A percentile compares a stretch with the other conserved stretches of the same genome.
phyloP scores from a whole-genome alignment of 2,888 invertebrate species.

The Pocota personata region DNA sequence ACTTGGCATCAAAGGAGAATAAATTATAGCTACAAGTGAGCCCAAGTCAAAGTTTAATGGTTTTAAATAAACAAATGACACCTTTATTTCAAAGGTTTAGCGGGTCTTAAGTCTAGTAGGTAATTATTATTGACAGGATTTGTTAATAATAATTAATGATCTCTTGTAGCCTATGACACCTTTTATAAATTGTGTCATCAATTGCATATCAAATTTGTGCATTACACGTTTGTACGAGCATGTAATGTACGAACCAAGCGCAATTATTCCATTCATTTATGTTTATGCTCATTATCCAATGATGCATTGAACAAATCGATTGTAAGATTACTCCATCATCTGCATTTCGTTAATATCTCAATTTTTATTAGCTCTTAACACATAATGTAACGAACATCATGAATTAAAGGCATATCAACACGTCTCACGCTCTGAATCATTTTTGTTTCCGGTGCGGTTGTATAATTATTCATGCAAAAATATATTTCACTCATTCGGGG shows the following conservation, averaged over 20 bases:
- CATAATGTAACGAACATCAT: background rate
- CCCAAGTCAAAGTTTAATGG: too few relatives aligned
- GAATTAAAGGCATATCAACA: background rate
- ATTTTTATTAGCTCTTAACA: background rate
- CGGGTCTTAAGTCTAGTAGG: too few relatives aligned
- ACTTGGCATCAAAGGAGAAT: too few relatives aligned
- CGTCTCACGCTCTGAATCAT: conserved; percentile 26
- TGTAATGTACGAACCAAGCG: background rate
- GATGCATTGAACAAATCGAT: background rate
- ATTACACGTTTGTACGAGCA: too few relatives aligned
- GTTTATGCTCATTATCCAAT: background rate
- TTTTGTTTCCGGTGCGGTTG: background rate
- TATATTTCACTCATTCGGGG: background rate
- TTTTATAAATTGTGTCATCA: background rate
- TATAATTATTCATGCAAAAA: background rate
- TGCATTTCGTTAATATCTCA: background rate
- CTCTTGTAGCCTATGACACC: background rate
- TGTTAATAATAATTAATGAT: too few relatives aligned
- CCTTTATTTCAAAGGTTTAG: too few relatives aligned
- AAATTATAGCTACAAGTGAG: too few relatives aligned
- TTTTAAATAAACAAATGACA: too few relatives aligned
- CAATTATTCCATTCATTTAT: background rate
- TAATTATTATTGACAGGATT: too few relatives aligned
- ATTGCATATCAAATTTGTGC: too few relatives aligned
- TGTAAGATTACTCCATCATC: background rate